Conservation (phyloP, 2,113 vertebrate genomes). For the Gallinago media region DNA sequence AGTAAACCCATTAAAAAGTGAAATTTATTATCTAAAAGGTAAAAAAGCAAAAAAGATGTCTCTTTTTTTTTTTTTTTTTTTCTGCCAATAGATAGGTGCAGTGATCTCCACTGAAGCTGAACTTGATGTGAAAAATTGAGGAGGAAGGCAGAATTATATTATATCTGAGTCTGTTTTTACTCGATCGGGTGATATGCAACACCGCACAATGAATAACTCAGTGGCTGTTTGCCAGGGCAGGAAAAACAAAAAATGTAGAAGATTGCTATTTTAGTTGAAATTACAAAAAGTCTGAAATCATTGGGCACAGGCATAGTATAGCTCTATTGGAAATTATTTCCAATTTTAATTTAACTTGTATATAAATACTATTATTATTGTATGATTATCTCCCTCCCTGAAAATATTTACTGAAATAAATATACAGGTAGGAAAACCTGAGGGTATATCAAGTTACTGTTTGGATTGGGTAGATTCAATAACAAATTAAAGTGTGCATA, state of each 20-base stretch:
- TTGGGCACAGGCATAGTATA: neutral
- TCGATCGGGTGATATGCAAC: neutral
- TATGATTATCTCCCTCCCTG: neutral
- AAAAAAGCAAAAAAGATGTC: neutral
- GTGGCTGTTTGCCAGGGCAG: neutral
- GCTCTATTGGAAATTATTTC: neutral
- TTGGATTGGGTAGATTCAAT: neutral
- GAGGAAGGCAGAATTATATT: neutral
- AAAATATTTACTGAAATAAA: neutral
- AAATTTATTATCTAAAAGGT: neutral
- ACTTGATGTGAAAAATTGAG: neutral
- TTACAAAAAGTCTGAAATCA: neutral
- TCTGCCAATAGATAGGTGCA: neutral
- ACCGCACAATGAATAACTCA: rapidly evolving
- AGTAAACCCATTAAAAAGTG: neutral
- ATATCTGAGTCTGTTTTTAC: neutral
- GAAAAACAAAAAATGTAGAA: neutral
- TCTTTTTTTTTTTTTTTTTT: neutral
- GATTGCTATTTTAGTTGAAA: neutral
- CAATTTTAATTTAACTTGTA: neutral
- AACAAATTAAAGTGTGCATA: neutral
- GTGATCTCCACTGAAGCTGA: neutral
- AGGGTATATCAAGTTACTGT: neutral
- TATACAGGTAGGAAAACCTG: neutral
- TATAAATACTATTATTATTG: neutral